Conservation (phyloP, 1,140 invertebrate species). For the Thaumatotibia leucotreta region DNA sequence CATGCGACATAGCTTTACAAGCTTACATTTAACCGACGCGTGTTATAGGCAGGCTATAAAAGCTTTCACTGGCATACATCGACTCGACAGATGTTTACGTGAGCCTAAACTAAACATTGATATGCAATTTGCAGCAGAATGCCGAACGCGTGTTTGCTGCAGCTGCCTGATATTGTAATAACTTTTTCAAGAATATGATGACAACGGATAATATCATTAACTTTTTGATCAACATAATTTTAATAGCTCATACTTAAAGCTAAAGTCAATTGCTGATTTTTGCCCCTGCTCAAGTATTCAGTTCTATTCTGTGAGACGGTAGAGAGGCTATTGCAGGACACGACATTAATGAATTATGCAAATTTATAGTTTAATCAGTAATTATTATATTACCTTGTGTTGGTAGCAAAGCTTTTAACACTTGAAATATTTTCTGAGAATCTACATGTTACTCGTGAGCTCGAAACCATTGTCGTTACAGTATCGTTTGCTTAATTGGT, state of each 20-base stretch:
- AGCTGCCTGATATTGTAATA: neutral
- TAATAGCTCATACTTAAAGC: neutral
- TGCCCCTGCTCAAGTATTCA: too few relatives aligned
- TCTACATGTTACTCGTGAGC: too few relatives aligned
- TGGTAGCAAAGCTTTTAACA: too few relatives aligned
- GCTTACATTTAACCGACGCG: neutral
- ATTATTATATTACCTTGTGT: too few relatives aligned
- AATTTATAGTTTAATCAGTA: too few relatives aligned
- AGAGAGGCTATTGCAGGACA: too few relatives aligned
- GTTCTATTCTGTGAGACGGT: neutral
- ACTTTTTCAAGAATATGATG: neutral
- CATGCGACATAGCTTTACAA: neutral
- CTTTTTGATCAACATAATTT: neutral
- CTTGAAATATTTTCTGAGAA: too few relatives aligned
- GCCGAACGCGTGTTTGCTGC: neutral
- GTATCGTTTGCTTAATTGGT: too few relatives aligned
- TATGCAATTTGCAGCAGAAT: neutral
- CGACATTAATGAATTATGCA: too few relatives aligned
- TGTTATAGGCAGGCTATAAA: neutral
- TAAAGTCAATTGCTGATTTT: too few relatives aligned
- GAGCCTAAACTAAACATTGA: conserved; percentile 7
- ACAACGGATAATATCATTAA: neutral
- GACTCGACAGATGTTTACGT: neutral
- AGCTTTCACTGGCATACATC: conserved; percentile 9
- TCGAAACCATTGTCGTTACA: too few relatives aligned